These are phyloP conservation scores for Hepsetus odoe DNA, from an alignment of 2,113 vertebrate species.

Conservation along the genomic window DNA sequence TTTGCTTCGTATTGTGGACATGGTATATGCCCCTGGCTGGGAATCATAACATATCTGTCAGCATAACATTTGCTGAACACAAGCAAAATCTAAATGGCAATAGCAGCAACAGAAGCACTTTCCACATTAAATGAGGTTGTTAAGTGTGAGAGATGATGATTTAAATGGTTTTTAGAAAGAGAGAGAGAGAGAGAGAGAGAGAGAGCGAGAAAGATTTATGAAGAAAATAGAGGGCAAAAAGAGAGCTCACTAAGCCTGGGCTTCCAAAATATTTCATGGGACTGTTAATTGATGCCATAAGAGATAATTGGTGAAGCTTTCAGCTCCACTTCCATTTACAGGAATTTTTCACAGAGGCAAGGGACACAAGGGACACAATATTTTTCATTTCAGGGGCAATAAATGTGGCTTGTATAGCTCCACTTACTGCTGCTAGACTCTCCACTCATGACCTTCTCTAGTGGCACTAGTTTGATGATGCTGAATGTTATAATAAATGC, in stretches of 20 bases:
- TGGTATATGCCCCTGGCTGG: not conserved
- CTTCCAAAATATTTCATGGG: not conserved
- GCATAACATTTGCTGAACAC: not conserved
- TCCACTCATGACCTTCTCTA: not conserved
- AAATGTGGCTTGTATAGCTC: not conserved
- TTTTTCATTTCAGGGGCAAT: not conserved
- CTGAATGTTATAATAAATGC: not conserved
- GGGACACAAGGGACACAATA: not conserved
- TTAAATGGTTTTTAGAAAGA: slow-evolving; percentile 1
- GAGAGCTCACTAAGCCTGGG: not conserved
- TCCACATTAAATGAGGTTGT: not conserved
- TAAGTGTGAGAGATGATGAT: not conserved
- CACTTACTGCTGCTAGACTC: not conserved
- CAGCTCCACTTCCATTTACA: not conserved
- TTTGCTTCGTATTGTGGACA: not conserved
- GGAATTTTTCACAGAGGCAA: not conserved
- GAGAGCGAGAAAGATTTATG: not conserved
- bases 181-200: too few relatives aligned
- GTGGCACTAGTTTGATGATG: not conserved
- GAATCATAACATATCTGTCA: not conserved
- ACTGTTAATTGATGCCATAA: not conserved
- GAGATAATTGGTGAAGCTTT: not conserved
- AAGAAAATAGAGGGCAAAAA: not conserved
- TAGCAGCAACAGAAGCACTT: not conserved
- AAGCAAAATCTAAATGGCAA: not conserved